Conservation (phyloP, 1,140 invertebrate species). For the Pseudomyrmex cubaensis region DNA sequence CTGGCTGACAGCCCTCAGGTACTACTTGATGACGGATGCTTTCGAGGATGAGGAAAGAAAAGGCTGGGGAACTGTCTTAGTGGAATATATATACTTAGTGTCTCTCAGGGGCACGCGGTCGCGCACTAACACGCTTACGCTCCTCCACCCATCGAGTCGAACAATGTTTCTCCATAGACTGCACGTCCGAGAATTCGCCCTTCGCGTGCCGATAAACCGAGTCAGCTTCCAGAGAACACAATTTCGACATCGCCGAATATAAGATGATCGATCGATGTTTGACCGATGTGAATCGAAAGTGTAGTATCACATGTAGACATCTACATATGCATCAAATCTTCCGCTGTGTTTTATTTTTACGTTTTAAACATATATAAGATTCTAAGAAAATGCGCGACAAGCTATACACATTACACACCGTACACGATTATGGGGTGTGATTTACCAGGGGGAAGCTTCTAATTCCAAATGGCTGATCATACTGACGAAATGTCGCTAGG, state of each 20-base stretch:
- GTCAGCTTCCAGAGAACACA: conserved; percentile 4
- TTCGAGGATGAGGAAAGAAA: conserved; percentile 73
- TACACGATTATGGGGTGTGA: conserved; percentile 49
- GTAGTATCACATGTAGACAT: not conserved
- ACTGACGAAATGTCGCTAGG: conserved; percentile 65
- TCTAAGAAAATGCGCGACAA: not conserved
- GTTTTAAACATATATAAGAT: conserved; percentile 6
- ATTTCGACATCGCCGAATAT: conserved; percentile 4
- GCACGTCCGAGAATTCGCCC: conserved; percentile 15
- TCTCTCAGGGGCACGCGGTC: conserved; percentile 74
- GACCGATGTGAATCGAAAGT: not conserved
- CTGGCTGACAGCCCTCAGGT: conserved; percentile 85
- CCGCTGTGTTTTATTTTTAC: not conserved
- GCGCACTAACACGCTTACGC: conserved; percentile 80
- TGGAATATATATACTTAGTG: conserved; percentile 63
- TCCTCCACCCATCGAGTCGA: conserved; percentile 11
- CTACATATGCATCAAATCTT: not conserved
- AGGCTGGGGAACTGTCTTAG: conserved; percentile 54
- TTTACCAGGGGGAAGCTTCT: conserved; percentile 71
- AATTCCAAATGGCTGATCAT: conserved; percentile 64
- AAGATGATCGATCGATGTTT: conserved; percentile 3
- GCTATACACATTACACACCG: not conserved
- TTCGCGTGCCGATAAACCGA: not conserved
- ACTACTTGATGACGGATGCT: conserved; percentile 78
- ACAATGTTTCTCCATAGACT: conserved; percentile 16